Conservation (phyloP, 1,140 invertebrate genomes). For the Drosophila malerkotliana region DNA sequence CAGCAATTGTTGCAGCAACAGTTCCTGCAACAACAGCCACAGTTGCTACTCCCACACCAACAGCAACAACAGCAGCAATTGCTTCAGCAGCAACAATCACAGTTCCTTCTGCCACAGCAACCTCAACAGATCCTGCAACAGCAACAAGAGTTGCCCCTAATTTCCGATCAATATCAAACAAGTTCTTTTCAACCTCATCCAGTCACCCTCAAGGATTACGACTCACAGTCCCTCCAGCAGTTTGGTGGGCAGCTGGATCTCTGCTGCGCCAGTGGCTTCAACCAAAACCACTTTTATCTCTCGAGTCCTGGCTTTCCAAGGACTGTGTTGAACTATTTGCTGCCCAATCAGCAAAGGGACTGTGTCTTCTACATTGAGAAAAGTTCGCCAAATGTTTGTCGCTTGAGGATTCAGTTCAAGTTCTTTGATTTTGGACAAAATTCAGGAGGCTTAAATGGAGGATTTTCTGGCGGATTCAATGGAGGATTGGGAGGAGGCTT, state of each 20-base stretch:
- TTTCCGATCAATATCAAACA: conserved; percentile 64
- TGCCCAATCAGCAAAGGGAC: conserved; percentile 76
- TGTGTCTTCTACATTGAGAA: conserved; percentile 85
- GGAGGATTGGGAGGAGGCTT: conserved; percentile 7
- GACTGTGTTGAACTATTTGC: conserved; percentile 64
- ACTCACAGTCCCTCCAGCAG: conserved; percentile 58
- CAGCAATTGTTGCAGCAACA: conserved; percentile 24
- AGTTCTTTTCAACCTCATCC: conserved; percentile 54
- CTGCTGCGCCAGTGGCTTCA: conserved; percentile 84
- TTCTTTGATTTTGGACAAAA: conserved; percentile 85
- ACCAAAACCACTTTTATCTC: conserved; percentile 84
- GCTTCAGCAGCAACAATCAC: conserved; percentile 5
- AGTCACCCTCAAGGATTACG: conserved; percentile 65
- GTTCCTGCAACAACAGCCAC: conserved; percentile 11
- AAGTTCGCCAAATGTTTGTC: conserved; percentile 84
- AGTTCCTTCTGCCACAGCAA: conserved; percentile 6
- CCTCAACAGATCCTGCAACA: conserved; percentile 21
- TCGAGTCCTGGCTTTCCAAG: conserved; percentile 86
- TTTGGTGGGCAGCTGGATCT: conserved; percentile 56
- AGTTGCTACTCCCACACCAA: conserved; percentile 5
- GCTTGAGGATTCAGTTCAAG: conserved; percentile 85
- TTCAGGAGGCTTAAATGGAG: conserved; percentile 14
- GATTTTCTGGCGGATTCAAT: not conserved
- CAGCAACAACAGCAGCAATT: conserved; percentile 17
- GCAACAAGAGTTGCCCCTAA: conserved; percentile 54